Base-by-base conservation (phyloP, 2,797 vertebrate species). In the Galago senegalensis region DNA sequence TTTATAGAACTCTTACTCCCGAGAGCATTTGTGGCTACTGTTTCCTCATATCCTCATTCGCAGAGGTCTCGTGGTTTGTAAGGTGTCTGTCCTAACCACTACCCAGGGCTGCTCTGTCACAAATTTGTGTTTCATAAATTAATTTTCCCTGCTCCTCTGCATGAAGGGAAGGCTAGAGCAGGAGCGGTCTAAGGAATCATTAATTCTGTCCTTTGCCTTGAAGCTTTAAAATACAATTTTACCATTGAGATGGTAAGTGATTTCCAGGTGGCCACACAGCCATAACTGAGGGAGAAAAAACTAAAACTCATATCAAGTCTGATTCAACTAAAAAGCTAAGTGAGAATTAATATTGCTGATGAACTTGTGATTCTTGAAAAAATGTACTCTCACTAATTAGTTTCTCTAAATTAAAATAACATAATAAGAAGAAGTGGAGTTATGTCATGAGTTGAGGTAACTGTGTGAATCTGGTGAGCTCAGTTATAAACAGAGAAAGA, bases 171-270 rank as follows among this genome's bases (percentile, higher is more conserved):
- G 34, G 53, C 75, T 3, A 95, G 25, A 73, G 8, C 27, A 75
- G 37, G 17, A 60, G 73, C 46, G 77, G 11, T 31, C 25, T 60
- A 25, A 76, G 40, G 60, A 89, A 90, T 70, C 21, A 58, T 12
- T 40, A 10, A 79, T 80, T 76, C 23, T 60, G 12, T 0, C 20
- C 7, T 95, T 90, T 83, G 58, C 46, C 49, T 53, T 91, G 31
- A 89, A 77, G 37, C 43, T 92, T 89, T 77, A 79, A 87, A 81
- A 79, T 87, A 72, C n/a, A 83, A 73, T 88, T 95, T 93, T 90
- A 77, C 43, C 20, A 65, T 17, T 92, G 87, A 95, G 27, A 69
- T 12, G 5, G 53, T 67, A 86, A 53, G n/a, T 53, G 49, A 69
- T n/a, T 34, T 91, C 70, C 34, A 61, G 88, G 63, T 29, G 40